phyloP scores from a whole-genome alignment of 2,113 vertebrate genomes.

The Zapus hudsonius region DNA sequence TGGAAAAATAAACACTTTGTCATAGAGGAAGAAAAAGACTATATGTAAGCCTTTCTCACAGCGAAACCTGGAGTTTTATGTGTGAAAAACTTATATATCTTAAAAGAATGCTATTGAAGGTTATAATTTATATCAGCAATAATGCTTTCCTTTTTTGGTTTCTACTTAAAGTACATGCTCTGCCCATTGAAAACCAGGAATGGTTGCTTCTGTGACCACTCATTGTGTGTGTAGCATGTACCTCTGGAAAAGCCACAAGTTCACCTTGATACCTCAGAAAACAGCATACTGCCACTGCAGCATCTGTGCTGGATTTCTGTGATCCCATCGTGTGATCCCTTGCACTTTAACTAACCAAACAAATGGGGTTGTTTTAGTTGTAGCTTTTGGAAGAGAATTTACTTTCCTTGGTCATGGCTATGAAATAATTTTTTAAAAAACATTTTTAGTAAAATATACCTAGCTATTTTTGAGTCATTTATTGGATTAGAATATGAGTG shows the following conservation, averaged over 20 bases:
- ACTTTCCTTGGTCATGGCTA: conserved; percentile 45
- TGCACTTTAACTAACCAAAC: conserved; percentile 20
- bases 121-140: conserved; percentile 33
- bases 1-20: conserved; percentile 16
- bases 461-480: conserved; percentile 60
- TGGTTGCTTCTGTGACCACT: background rate
- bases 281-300: background rate
- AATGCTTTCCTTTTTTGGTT: conserved; percentile 23
- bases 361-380: background rate
- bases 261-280: background rate
- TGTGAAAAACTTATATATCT: conserved; percentile 26
- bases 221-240: background rate
- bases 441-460: conserved; percentile 52
- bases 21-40: background rate
- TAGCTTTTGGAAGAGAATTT: conserved; percentile 38
- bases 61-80: conserved; percentile 31
- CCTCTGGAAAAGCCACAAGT: background rate
- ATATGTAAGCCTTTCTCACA: background rate
- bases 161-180: background rate
- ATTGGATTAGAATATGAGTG: conserved; percentile 66
- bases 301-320: conserved; percentile 7
- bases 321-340: background rate
- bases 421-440: conserved; percentile 67
- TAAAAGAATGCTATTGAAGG: conserved; percentile 34
- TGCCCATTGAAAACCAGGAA: conserved; percentile 19